Base-by-base conservation (phyloP, 23 tunicate species). In the Phallusia fumigata region DNA sequence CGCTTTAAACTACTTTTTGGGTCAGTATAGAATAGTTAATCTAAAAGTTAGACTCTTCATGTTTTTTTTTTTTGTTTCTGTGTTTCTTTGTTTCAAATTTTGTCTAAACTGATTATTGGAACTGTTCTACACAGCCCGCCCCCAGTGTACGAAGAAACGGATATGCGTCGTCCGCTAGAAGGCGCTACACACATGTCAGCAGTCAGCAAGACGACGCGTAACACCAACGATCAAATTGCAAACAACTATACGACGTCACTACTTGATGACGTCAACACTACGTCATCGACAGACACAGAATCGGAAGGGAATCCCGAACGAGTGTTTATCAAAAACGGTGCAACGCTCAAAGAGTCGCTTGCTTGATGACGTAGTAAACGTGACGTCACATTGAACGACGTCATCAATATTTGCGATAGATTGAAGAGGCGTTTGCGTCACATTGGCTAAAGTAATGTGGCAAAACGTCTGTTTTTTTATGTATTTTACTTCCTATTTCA, bases 81-180 rank as follows among this genome's bases (percentile, higher is more conserved):
- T n/a, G n/a, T n/a, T n/a, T n/a, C n/a, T n/a, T n/a, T n/a, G n/a
- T n/a, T n/a, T n/a, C n/a, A n/a, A n/a, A 40, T 40, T 40, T 40
- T 40, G 47, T n/a, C n/a, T n/a, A n/a, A n/a, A n/a, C n/a, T n/a
- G 10, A 40, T 40, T 40, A 3, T 40, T 40, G 5, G 5, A 40
- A 58, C 16, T 1, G 1, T 58, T 1, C 13, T 13, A 16, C 28
- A 24, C 69, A 58, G 69, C 69, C 69, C 69, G 69, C 69, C 69
- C 69, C 69, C 69, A 58, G 69, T 58, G 69, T 58, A 58, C 69
- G 69, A 58, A 58, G 69, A 22, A 22, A 58, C 26, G 28, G 69
- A 58, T 16, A 58, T 24, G 28, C 26, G 69, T 16, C 28, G 3
- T 6, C 69, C 69, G 69, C 69, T 24, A 58, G 69, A 58, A 6